Evolutionary conservation across 35 echinoderm and acorn worm genomes (phyloP), one percentile per base, ranked within the genome.

Genomic region (Strongylocentrotus purpuratus): DNA sequence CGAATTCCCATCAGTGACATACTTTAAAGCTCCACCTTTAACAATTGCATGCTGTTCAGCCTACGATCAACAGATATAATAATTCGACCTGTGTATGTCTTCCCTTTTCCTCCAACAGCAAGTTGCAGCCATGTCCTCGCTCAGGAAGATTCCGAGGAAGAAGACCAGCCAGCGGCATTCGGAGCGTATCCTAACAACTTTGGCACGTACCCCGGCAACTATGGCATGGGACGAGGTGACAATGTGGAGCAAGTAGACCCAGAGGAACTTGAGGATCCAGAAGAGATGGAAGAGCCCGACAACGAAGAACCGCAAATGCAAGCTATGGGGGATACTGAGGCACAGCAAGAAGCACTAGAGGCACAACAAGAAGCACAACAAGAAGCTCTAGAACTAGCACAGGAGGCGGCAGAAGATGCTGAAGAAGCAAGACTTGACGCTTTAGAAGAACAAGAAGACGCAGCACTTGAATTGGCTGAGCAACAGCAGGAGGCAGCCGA

Each of bases 71-170:
- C 50, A 55, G 48, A 50, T 9, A 7, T 78, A 7, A 22, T 78
- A 78, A 78, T 78, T 28, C 25, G 22, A 71, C 61, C 18, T 8
- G 20, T 78, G 20, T 78, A 28, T 78, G 20, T 71, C 22, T 78
- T 33, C 20, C 32, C 41, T 89, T 46, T 89, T 89, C 15, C 11
- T 25, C 25, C 87, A 33, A 89, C 87, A 89, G 87, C 33, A 20
- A 45, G 32, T 46, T 89, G 87, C 87, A 46, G 12, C 12, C 11
- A 33, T 89, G 32, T 89, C 9, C 87, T 45, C 45, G 31, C 87
- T 13, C 33, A 45, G 32, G 87, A 89, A 3, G 87, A 89, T 20
- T 89, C 87, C 33, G 87, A 89, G 33, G 87, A 89, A 89, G 87
- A 87, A 87, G 86, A 89, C 9, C 3, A 33, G 45, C 31, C 32